Conservation (phyloP, 2,888 invertebrate genomes). For the Cerceris rybyensis region DNA sequence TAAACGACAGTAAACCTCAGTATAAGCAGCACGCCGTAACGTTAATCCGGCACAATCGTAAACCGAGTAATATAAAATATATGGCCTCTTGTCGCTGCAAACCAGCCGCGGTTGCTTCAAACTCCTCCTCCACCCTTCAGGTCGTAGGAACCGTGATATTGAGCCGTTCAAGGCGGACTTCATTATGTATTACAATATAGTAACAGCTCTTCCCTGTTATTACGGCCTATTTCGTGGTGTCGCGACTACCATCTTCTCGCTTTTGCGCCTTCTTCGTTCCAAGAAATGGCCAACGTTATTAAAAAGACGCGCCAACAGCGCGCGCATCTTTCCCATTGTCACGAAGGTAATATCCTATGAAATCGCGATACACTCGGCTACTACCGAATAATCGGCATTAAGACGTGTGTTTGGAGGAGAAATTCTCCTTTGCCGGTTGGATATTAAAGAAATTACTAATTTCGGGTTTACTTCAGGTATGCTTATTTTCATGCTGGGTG, state of each 20-base stretch:
- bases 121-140: constrained; percentile 13
- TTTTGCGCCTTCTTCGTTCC: not conserved
- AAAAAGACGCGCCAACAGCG: not conserved
- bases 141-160: constrained; percentile 39
- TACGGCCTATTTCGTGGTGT: constrained; percentile 5
- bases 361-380: no score
- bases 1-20: constrained; percentile 42
- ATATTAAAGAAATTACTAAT: no score
- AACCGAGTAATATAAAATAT: constrained; percentile 60
- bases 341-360: no score
- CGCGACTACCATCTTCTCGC: not conserved
- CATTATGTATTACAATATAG: constrained; percentile 57
- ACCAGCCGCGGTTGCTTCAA: constrained; percentile 15
- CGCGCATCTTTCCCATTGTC: not conserved
- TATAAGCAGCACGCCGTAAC: constrained; percentile 46
- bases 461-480: no score
- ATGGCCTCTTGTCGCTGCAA: constrained; percentile 42
- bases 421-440: no score
- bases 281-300: not conserved
- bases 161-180: constrained; percentile 50
- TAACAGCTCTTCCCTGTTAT: constrained; percentile 37
- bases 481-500: no score
- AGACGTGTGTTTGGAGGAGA: no score
- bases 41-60: constrained; percentile 61
- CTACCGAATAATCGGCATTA: no score